A percentile compares a stretch with the other conserved stretches of the same genome.
phyloP scores from a whole-genome alignment of 2,888 invertebrate species.

The Spisula subtruncata region DNA sequence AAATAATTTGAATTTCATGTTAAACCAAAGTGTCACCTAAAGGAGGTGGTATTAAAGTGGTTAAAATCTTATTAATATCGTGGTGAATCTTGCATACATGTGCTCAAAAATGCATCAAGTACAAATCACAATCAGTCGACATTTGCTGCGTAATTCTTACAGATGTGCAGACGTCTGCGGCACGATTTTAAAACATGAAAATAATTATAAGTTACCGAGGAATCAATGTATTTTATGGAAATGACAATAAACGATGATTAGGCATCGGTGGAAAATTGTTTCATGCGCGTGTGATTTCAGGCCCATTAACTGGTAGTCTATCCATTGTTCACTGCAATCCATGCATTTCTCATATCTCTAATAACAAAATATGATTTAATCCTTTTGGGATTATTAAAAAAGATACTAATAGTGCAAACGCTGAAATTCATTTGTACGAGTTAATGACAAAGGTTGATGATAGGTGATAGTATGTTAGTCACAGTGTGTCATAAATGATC shows the following conservation, averaged over 20 bases:
- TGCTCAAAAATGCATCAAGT: conserved; percentile 11
- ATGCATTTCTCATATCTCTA: conserved; percentile 10
- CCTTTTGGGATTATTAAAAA: too few species aligned
- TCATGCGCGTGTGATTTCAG: not conserved
- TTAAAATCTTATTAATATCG: not conserved
- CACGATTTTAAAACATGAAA: not conserved
- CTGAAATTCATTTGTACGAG: too few species aligned
- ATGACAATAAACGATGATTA: conserved; percentile 17
- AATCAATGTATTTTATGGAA: conserved; percentile 3
- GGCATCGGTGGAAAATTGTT: not conserved
- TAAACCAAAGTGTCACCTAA: too few species aligned
- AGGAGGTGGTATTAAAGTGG: too few species aligned
- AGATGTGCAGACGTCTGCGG: not conserved
- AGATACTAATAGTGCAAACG: too few species aligned
- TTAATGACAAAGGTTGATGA: too few species aligned
- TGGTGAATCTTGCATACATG: not conserved
- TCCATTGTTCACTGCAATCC: not conserved
- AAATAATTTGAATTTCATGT: not conserved
- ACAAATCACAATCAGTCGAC: not conserved
- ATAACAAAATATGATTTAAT: not conserved
- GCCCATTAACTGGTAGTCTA: not conserved
- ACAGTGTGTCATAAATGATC: too few species aligned
- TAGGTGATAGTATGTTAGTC: too few species aligned
- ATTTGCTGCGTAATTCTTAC: conserved; percentile 15
- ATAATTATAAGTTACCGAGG: not conserved